These are phyloP conservation scores for Halichoeres trimaculatus DNA, from an alignment of 2,113 vertebrate genomes.

Conservation along the genomic window DNA sequence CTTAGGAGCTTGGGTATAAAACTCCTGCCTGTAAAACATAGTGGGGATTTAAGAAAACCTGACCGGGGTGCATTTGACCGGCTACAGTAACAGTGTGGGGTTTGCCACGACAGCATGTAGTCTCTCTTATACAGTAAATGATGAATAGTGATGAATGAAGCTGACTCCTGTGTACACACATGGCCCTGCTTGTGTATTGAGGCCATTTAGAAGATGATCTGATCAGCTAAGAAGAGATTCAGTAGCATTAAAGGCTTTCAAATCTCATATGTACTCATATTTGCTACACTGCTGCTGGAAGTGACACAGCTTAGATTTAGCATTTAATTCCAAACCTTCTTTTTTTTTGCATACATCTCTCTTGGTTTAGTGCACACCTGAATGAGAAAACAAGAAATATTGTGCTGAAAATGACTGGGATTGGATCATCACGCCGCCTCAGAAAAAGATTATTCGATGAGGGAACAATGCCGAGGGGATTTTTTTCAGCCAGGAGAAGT, in stretches of 20 bases:
- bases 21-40: conserved; percentile 86
- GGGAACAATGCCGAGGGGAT: conserved; percentile 62
- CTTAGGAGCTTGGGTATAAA: conserved; percentile 84
- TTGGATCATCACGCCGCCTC: conserved; percentile 44
- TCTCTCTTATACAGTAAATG: conserved; percentile 40
- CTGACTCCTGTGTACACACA: conserved; percentile 39
- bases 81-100: conserved; percentile 15
- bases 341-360: conserved; percentile 10
- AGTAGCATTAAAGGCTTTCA: conserved; percentile 68
- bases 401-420: conserved; percentile 11
- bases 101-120: conserved; percentile 40
- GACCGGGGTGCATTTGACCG: conserved; percentile 65
- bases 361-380: conserved; percentile 14
- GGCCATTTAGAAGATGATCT: conserved; percentile 67
- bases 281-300: conserved; percentile 35
- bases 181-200: conserved; percentile 46
- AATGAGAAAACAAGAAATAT: conserved; percentile 32
- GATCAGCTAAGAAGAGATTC: conserved; percentile 66
- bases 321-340: neutral
- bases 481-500: conserved; percentile 59
- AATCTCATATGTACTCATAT: conserved; percentile 55
- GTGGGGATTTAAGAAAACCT: conserved; percentile 84
- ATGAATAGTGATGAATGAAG: conserved; percentile 48
- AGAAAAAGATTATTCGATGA: conserved; percentile 43
- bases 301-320: conserved; percentile 17